These are phyloP conservation scores for Subacronicta megacephala DNA, from an alignment of 2,888 invertebrate species.

Conservation along the genomic window DNA sequence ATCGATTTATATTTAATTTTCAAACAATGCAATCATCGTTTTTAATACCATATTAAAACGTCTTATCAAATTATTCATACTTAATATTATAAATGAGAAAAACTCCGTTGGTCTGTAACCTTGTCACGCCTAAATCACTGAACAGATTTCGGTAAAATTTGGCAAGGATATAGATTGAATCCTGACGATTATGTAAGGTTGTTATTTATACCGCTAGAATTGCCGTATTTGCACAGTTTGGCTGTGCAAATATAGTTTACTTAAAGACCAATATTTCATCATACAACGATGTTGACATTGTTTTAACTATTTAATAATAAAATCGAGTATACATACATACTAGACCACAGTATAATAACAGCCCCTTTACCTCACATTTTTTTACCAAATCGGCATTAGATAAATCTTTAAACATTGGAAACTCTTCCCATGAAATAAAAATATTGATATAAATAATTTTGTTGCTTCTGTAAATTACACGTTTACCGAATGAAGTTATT, in stretches of 20 bases:
- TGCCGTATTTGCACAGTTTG: too few species aligned
- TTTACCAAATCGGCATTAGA: neutral
- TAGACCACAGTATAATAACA: too few species aligned
- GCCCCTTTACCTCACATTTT: too few species aligned
- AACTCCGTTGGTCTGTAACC: neutral
- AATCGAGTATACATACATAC: too few species aligned
- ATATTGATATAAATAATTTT: neutral
- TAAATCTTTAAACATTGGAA: neutral
- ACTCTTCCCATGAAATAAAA: neutral
- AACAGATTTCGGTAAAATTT: neutral
- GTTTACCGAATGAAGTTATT: slow-evolving; percentile 1
- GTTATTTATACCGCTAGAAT: too few species aligned
- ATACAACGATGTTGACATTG: too few species aligned
- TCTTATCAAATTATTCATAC: too few species aligned
- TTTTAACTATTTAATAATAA: too few species aligned
- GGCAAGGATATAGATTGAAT: neutral
- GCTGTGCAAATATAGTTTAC: too few species aligned
- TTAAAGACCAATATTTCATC: too few species aligned
- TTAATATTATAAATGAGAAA: neutral
- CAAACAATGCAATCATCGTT: neutral
- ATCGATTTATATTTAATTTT: neutral
- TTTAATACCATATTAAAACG: neutral
- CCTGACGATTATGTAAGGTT: too few species aligned
- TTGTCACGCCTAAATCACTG: neutral
- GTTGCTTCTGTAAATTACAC: slow-evolving; percentile 22